Percentiles rank a stretch among this genome's conserved stretches.
These are phyloP conservation scores for Lerista edwardsae DNA, from an alignment of 2,797 vertebrate genomes.

Conservation along the genomic window DNA sequence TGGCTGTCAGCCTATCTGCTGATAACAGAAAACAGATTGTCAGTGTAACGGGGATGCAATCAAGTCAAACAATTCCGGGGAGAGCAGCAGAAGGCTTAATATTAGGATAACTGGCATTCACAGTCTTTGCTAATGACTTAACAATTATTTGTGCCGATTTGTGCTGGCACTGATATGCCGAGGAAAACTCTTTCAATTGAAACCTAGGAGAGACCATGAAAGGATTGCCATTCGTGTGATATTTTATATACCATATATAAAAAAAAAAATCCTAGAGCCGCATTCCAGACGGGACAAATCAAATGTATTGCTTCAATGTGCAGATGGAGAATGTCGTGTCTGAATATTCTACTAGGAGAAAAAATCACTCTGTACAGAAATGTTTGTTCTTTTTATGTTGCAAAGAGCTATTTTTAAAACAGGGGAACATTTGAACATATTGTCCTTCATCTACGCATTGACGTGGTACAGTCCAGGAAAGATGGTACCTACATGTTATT, in stretches of 20 bases:
- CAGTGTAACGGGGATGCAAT: constrained; percentile 67
- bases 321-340: background rate
- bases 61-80: constrained; percentile 65
- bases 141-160: constrained; percentile 71
- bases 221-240: constrained; percentile 36
- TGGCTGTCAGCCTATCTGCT: constrained; percentile 62
- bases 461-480: background rate
- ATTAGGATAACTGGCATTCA: constrained; percentile 56
- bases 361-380: background rate
- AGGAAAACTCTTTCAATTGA: constrained; percentile 56
- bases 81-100: constrained; percentile 72
- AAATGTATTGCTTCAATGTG: background rate
- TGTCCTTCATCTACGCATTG: background rate
- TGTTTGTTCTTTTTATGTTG: too few relatives aligned
- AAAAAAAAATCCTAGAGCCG: background rate
- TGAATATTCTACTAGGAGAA: background rate
- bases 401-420: background rate
- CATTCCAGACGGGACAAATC: background rate
- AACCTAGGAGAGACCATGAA: constrained; percentile 49
- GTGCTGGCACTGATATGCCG: constrained; percentile 56
- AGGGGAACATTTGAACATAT: background rate
- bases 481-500: background rate
- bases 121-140: constrained; percentile 73
- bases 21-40: constrained; percentile 77
- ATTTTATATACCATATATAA: background rate